Evolutionary conservation across 2,888 invertebrate genomes (phyloP).

Genomic region (Drosophila imparisetae): DNA sequence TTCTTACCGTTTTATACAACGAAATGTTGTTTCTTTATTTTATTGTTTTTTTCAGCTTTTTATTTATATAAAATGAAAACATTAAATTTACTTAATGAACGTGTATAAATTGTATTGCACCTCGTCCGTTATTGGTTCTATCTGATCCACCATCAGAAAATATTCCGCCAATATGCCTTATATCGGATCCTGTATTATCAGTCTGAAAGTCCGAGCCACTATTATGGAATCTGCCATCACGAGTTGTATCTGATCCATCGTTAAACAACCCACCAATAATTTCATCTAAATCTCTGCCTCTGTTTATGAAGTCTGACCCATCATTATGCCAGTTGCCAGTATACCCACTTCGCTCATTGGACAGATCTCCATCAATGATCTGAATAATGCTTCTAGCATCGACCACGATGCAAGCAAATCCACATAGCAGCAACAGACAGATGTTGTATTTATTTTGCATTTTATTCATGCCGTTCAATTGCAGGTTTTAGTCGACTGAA

Average conservation of each 20-base stretch:
- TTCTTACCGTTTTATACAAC: constrained; percentile 14
- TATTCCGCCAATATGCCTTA: background rate
- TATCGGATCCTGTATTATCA: background rate
- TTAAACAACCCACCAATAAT: background rate
- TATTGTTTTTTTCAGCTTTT: constrained; percentile 1
- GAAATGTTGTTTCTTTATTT: constrained; percentile 4
- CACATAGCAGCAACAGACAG: constrained; percentile 33
- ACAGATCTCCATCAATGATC: constrained; percentile 4
- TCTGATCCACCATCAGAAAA: background rate
- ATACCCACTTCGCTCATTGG: background rate
- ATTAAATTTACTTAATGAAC: background rate
- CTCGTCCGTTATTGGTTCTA: background rate
- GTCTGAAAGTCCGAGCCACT: background rate
- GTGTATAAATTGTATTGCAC: background rate
- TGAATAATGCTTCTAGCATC: constrained; percentile 19
- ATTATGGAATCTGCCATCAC: constrained; percentile 1
- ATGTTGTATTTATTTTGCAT: constrained; percentile 25
- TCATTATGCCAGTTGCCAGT: background rate
- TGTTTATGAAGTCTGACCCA: background rate
- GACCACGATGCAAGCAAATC: constrained; percentile 24
- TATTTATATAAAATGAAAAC: background rate
- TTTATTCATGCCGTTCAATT: constrained; percentile 2
- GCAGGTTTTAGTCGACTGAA: constrained; percentile 27
- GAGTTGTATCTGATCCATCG: background rate
- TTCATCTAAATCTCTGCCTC: background rate